Evolutionary conservation across 1,140 invertebrate genomes (phyloP), one percentile per base, ranked within the genome.

Genomic region (Drosophila triauraria): DNA sequence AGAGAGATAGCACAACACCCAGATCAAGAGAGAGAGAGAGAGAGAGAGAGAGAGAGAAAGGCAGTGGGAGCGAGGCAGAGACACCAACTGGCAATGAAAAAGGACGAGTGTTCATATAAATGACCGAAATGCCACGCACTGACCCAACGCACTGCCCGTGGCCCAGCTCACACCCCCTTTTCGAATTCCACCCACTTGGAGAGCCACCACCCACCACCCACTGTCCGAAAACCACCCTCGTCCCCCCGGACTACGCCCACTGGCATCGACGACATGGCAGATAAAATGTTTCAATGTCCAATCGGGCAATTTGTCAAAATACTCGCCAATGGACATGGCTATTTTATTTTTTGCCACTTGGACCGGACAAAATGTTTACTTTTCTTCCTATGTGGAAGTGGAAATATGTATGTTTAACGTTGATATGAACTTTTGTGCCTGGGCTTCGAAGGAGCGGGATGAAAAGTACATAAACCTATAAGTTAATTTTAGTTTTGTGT

Each of bases 261-360:
- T 81, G 75, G 87, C 79, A 91, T 82, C 87, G 82, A 83, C 85
- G 80, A 90, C 86, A 84, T 84, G 81, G 67, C 86, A 91, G 82
- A 92, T 92, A 90, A 92, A 92, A 92, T 92, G 91, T 88, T 92
- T 88, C 91, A 92, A 91, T 90, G 91, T 91, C 91, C 91, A 84
- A 92, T 92, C 84, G 80, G 61, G 87, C 69, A 48, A 92, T 92
- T 92, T 92, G 91, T 92, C 91, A 92, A 92, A 91, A 91, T 90
- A 85, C 84, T 88, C 75, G 71, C 80, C 78, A 74, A 80, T 81
- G 74, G 80, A 83, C 76, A 86, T 67, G 65, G 61, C 68, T 69
- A 71, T 72, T 72, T 69, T 40, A 68, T 71, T 71, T 70, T 69
- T 71, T 71, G 69, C 25, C 35, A 15, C 15, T 17, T 64, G 15